phyloP scores from a whole-genome alignment of 2,888 invertebrate genomes.

The Cosmia pyralina region DNA sequence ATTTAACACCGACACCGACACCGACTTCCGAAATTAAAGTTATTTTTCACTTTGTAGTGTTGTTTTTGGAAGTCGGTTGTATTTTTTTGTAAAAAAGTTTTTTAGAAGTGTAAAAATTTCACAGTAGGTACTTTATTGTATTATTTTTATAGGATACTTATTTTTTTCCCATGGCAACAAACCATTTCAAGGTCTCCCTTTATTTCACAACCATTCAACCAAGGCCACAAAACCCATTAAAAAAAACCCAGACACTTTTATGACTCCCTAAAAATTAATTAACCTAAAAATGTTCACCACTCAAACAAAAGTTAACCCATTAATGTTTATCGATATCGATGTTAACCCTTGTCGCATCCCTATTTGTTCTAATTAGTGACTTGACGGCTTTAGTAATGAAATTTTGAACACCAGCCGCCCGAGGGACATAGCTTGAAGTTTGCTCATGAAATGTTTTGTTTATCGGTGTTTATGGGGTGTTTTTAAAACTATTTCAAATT shows the following conservation, averaged over 20 bases:
- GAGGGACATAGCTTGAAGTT: constrained; percentile 48
- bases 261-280: constrained; percentile 31
- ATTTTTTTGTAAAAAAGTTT: too few relatives aligned
- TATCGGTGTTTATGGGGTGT: constrained; percentile 4
- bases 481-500: background rate
- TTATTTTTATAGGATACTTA: too few relatives aligned
- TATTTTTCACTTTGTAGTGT: too few relatives aligned
- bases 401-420: constrained; percentile 64
- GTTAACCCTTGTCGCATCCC: constrained; percentile 46
- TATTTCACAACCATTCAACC: background rate
- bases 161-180: background rate
- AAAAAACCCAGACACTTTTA: constrained; percentile 13
- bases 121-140: too few relatives aligned
- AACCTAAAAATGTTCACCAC: constrained; percentile 22
- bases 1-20: too few relatives aligned
- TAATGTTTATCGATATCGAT: constrained; percentile 44
- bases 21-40: too few relatives aligned
- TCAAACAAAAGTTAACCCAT: constrained; percentile 9
- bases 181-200: background rate
- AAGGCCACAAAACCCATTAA: background rate
- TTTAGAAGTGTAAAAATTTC: too few relatives aligned
- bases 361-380: constrained; percentile 67
- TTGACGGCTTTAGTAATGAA: constrained; percentile 66
- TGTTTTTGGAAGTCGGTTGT: too few relatives aligned
- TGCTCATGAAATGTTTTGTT: constrained; percentile 41